These are phyloP conservation scores for Paramormyrops kingsleyae DNA, from an alignment of 2,113 vertebrate genomes.

Conservation along the genomic window DNA sequence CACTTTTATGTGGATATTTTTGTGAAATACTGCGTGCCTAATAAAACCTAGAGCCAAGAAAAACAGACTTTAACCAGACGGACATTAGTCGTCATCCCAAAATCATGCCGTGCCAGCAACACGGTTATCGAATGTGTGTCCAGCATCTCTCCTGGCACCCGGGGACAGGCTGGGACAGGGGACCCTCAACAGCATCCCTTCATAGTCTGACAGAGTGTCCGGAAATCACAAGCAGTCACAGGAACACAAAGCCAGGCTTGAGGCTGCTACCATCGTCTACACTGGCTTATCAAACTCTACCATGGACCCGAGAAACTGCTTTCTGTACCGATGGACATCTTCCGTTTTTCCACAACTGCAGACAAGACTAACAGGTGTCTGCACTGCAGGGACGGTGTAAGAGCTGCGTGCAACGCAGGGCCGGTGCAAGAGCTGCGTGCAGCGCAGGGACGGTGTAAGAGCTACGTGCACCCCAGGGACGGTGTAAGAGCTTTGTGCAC, in stretches of 20 bases:
- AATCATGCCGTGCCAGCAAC: background rate
- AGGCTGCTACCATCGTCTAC: background rate
- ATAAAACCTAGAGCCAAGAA: constrained; percentile 7
- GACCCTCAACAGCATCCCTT: background rate
- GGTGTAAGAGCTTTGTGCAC: too few relatives aligned
- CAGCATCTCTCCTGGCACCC: background rate
- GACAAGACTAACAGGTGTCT: background rate
- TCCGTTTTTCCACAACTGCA: background rate
- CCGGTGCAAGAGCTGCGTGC: background rate
- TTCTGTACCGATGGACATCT: background rate
- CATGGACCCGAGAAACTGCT: background rate
- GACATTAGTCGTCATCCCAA: background rate
- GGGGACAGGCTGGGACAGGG: background rate
- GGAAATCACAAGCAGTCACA: background rate
- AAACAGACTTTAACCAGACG: background rate
- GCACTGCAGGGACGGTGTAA: too few relatives aligned
- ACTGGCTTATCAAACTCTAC: background rate
- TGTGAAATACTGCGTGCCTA: background rate
- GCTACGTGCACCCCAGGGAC: background rate
- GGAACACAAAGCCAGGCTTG: background rate
- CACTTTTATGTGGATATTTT: background rate
- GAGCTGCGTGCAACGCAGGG: too few relatives aligned
- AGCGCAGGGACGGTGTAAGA: too few relatives aligned
- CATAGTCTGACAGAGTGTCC: background rate
- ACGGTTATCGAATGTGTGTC: background rate